These are phyloP conservation scores for Scolopax bukidnonensis DNA, from an alignment of 2,797 vertebrate genomes.

Conservation along the genomic window DNA sequence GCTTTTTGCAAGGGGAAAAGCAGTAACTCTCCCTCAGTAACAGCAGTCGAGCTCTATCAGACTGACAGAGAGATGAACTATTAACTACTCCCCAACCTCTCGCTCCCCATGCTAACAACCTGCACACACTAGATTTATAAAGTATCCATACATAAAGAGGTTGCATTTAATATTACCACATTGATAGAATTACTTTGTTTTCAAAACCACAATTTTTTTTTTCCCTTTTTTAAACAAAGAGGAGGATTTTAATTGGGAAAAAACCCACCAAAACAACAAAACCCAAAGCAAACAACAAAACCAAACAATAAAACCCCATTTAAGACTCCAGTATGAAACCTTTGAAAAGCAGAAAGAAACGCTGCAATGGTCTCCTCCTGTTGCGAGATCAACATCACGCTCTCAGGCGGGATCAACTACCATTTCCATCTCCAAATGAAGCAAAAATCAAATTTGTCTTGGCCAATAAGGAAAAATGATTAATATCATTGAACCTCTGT, in stretches of 20 bases:
- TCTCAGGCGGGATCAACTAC: constrained; percentile 7
- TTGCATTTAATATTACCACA: neutral
- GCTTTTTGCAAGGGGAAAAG: neutral
- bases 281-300: neutral
- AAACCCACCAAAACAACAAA: no score
- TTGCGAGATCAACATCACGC: neutral
- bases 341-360: neutral
- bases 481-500: constrained; percentile 27
- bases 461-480: constrained; percentile 34
- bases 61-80: neutral
- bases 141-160: neutral
- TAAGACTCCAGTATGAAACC: neutral
- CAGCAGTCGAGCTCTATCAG: neutral
- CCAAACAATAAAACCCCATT: neutral
- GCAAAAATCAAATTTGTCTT: constrained; percentile 41
- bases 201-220: neutral
- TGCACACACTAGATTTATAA: neutral
- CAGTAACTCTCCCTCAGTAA: neutral
- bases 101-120: neutral
- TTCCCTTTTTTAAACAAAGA: neutral
- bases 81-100: neutral
- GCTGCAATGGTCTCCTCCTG: neutral
- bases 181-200: neutral
- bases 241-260: neutral
- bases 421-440: constrained; percentile 18